Evolutionary conservation across 2,113 vertebrate species (phyloP).

Genomic region (Podiceps cristatus): DNA sequence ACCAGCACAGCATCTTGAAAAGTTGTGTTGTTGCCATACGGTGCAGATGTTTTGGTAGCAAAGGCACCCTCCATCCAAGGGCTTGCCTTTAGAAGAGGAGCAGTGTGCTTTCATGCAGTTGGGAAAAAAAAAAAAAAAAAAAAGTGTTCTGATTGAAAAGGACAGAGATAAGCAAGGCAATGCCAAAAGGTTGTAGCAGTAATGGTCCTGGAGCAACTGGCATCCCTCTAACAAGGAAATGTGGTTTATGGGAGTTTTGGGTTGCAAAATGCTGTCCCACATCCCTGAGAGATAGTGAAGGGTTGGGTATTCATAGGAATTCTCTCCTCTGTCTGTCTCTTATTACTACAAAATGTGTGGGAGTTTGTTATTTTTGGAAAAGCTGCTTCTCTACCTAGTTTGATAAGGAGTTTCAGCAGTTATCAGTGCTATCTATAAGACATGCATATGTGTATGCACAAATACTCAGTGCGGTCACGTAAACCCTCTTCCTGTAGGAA

Average conservation of each 20-base stretch:
- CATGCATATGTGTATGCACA: not conserved
- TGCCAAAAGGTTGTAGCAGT: not conserved
- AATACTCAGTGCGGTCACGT: not conserved
- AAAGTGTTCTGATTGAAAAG: not conserved
- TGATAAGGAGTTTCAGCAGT: not conserved
- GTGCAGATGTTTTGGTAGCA: not conserved
- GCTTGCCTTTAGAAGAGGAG: not conserved
- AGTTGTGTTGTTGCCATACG: not conserved
- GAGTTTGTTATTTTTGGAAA: not conserved
- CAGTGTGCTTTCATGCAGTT: not conserved
- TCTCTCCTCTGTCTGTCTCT: not conserved
- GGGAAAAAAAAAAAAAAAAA: not conserved
- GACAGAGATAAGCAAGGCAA: not conserved
- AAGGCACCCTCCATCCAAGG: not conserved
- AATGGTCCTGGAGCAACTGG: not conserved
- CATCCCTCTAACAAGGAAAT: not conserved
- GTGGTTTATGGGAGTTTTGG: not conserved
- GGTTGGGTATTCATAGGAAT: not conserved
- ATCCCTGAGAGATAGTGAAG: not conserved
- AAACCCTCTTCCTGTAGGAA: not conserved
- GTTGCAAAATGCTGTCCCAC: not conserved
- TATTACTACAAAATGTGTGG: not conserved
- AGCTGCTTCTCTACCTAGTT: not conserved
- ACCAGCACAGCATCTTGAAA: not conserved
- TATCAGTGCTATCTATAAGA: rapidly evolving